Base-by-base conservation (phyloP, 2,888 invertebrate genomes). In the Rotaria socialis region DNA sequence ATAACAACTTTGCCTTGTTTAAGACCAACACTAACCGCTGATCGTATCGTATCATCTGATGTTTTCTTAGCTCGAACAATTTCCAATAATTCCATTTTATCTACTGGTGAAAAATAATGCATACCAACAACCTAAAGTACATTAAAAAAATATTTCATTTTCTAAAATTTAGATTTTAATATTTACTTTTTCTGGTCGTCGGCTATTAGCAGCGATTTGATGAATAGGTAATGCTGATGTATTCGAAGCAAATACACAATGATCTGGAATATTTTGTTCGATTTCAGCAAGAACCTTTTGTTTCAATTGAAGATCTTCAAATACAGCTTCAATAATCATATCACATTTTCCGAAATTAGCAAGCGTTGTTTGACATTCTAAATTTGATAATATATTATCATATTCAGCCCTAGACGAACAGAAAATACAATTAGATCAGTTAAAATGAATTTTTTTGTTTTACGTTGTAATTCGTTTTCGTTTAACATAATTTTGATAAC, bases 51-150 rank as follows among this genome's bases (percentile, higher is more conserved):
- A 90, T 98, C 97, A 89, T 96, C 94, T 86, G 96, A 96, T 0
- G 99, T 99, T 90, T 96, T 95, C 41, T 96, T 95, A 90, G 97
- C 97, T 0, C 96, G 96, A 89, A 99, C 97, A 89, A 99, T 96
- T 93, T 99, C 99, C 85, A 99, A 92, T 88, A 99, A 92, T 92
- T 97, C 96, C 99, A 99, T 99, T 92, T 97, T 98, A 91, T 99
- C 98, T 85, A 99, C 98, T 2, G 99, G 99, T 2, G 98, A 98
- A 92, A 99, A 99, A 92, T 99, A 99, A 92, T 99, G 99, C 99
- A 99, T 99, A 87, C 97, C 96, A 92, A 94, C 93, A 1, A 67
- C 94, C 92, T 93, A 67, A n/a, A 60, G 89, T 86, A 35, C 35
- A 35, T 35, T 35, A 35, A 35, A 35, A 35, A 85, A 67, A 47